phyloP scores from a whole-genome alignment of 1,140 invertebrate genomes.

The Drosophila lini region DNA sequence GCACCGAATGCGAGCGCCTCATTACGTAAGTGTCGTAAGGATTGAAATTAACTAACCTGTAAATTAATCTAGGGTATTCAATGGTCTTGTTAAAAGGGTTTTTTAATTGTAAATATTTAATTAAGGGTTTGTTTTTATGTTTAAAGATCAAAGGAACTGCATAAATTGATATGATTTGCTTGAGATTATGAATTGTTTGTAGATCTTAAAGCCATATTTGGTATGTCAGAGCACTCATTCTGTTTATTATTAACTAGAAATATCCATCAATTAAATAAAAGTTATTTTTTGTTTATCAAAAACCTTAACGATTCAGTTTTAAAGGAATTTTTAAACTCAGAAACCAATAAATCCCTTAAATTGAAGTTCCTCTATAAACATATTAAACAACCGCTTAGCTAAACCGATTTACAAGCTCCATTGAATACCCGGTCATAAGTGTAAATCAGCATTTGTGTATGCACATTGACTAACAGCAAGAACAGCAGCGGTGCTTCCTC shows the following conservation, averaged over 20 bases:
- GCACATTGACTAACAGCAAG: slow-evolving; percentile 48
- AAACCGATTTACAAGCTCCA: not conserved
- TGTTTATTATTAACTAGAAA: not conserved
- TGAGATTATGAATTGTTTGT: not conserved
- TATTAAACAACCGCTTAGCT: not conserved
- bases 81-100: not conserved
- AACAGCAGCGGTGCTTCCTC: slow-evolving; percentile 20
- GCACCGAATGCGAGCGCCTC: slow-evolving; percentile 95
- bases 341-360: not conserved
- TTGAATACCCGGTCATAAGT: slow-evolving; percentile 1
- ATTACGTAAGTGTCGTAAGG: slow-evolving; percentile 92
- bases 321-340: not conserved
- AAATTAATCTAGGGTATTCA: slow-evolving; percentile 6
- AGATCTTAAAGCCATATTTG: not conserved
- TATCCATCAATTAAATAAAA: no score
- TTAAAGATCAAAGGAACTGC: not conserved
- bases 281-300: not conserved
- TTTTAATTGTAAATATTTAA: no score
- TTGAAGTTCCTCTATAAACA: not conserved
- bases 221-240: not conserved
- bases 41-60: not conserved
- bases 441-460: slow-evolving; percentile 53
- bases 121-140: not conserved
- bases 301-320: not conserved
- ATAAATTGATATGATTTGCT: not conserved